Percentiles rank a stretch among this genome's conserved stretches.
Evolutionary conservation across 2,113 vertebrate species (phyloP).

Genomic region (Heliornis fulica): DNA sequence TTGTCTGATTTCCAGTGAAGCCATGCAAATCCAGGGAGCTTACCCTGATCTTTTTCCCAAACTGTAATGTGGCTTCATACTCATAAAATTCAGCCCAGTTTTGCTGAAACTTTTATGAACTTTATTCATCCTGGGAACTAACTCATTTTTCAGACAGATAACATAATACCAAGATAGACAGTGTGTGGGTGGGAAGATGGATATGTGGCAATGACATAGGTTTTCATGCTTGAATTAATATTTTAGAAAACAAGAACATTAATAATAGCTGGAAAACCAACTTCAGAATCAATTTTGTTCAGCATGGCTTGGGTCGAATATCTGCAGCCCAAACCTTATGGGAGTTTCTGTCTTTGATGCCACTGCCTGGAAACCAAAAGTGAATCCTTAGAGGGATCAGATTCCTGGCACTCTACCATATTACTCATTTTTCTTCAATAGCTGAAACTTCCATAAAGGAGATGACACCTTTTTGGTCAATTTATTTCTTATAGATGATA

Average conservation of each 20-base stretch:
- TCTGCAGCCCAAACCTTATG: background rate
- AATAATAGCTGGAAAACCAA: constrained; percentile 18
- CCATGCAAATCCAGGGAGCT: background rate
- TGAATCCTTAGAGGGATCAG: background rate
- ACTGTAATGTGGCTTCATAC: background rate
- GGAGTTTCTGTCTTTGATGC: background rate
- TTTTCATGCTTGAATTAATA: constrained; percentile 2
- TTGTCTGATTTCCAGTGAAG: background rate
- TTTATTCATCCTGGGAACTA: background rate
- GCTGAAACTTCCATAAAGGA: background rate
- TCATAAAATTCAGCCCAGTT: constrained; percentile 3
- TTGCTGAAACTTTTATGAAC: constrained; percentile 4
- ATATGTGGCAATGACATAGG: background rate
- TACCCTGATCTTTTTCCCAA: background rate
- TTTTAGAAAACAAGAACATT: constrained; percentile 9
- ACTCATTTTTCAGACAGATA: constrained; percentile 19
- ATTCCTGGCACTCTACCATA: background rate
- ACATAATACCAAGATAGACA: background rate
- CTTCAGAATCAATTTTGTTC: background rate
- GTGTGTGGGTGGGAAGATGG: background rate
- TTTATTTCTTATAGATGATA: background rate
- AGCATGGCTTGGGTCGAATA: background rate
- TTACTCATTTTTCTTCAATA: background rate
- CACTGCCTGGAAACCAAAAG: background rate
- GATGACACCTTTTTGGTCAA: background rate